phyloP scores from a whole-genome alignment of 2,113 vertebrate species.

The Aphelocoma coerulescens region DNA sequence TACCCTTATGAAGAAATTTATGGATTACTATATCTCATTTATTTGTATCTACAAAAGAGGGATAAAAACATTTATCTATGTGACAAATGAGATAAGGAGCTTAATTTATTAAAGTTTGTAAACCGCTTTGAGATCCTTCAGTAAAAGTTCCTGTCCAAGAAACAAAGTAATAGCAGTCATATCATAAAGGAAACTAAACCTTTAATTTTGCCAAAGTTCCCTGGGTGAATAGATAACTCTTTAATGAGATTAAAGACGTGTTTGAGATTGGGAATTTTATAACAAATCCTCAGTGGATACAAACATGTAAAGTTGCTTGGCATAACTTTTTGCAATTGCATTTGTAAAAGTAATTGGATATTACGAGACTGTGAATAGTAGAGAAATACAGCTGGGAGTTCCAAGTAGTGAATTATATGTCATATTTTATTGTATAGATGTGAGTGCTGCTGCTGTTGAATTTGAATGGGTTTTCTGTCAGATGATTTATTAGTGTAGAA shows the following conservation, averaged over 20 bases:
- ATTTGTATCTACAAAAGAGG: neutral
- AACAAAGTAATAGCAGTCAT: neutral
- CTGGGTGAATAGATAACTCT: conserved; percentile 24
- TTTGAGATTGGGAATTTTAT: conserved; percentile 51
- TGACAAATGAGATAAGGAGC: conserved; percentile 23
- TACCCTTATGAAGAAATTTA: neutral
- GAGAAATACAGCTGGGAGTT: conserved; percentile 40
- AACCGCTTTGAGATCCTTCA: conserved; percentile 7
- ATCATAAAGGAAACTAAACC: conserved; percentile 29
- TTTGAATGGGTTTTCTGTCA: conserved; percentile 22
- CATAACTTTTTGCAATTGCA: conserved; percentile 48
- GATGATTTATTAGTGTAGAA: conserved; percentile 33
- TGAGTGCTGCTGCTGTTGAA: neutral
- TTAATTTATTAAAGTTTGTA: conserved; percentile 57
- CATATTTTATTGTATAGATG: conserved; percentile 29
- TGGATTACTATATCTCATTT: neutral
- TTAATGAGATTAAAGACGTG: conserved; percentile 46
- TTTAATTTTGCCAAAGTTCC: conserved; percentile 38
- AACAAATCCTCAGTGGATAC: conserved; percentile 43
- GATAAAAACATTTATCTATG: conserved; percentile 37
- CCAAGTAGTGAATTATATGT: conserved; percentile 31
- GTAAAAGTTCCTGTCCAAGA: neutral
- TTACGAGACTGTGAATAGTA: conserved; percentile 30
- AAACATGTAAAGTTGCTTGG: conserved; percentile 32
- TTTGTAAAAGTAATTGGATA: conserved; percentile 60